Conservation (phyloP, 2,888 invertebrate genomes). For the Thelaira solivaga region DNA sequence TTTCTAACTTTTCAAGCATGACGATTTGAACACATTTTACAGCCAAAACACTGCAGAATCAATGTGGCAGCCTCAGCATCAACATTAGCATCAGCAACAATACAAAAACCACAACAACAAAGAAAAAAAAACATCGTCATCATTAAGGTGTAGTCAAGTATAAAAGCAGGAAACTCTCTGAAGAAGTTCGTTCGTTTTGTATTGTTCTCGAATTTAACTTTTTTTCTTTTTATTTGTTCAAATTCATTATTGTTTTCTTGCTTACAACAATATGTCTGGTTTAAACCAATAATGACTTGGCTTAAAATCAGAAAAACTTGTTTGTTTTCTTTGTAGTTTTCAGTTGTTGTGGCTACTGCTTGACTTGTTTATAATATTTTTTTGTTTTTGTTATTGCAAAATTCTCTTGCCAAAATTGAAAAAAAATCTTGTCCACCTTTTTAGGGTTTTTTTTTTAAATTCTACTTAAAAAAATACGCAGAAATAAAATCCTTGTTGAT, state of each 20-base stretch:
- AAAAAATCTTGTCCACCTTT: constrained; percentile 43
- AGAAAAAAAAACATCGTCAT: constrained; percentile 11
- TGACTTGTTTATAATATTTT: constrained; percentile 54
- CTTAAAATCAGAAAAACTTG: constrained; percentile 55
- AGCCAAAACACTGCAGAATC: background rate
- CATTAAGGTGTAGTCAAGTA: constrained; percentile 41
- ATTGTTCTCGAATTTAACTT: background rate
- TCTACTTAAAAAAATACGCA: background rate
- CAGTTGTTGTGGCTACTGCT: constrained; percentile 43
- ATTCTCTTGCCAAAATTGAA: constrained; percentile 42
- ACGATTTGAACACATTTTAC: constrained; percentile 26
- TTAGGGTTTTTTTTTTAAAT: constrained; percentile 22
- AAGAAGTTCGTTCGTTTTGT: constrained; percentile 12
- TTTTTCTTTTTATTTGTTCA: constrained; percentile 8
- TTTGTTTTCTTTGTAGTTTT: constrained; percentile 56
- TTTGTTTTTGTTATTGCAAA: constrained; percentile 40
- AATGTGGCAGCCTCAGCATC: background rate
- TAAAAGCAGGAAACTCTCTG: constrained; percentile 51
- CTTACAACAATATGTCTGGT: constrained; percentile 57
- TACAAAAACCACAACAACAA: background rate
- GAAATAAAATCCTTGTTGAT: constrained; percentile 49
- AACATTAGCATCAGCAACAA: background rate
- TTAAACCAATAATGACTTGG: constrained; percentile 58
- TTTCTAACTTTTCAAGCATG: constrained; percentile 46
- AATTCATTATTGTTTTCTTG: constrained; percentile 49